phyloP scores from a whole-genome alignment of 2,888 invertebrate genomes.

The Caenorhabditis becei region DNA sequence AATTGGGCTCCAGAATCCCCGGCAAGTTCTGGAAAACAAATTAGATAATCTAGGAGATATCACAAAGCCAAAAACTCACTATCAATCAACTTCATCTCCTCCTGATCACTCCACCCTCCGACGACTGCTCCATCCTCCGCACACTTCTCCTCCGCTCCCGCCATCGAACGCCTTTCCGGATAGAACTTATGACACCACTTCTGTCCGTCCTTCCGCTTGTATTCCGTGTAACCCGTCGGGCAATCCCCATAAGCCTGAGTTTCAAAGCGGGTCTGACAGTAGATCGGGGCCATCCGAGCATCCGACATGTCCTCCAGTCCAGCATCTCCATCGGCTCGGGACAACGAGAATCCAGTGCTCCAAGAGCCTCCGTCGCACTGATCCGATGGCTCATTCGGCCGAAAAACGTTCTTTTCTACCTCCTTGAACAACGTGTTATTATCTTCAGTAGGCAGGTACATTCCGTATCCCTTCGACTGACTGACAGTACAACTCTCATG shows the following conservation, averaged over 20 bases:
- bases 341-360: conserved; percentile 8
- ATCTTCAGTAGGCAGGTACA: too few relatives aligned
- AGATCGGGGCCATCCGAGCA: conserved; percentile 16
- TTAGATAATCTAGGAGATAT: not conserved
- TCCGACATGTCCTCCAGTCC: conserved; percentile 31
- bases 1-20: not conserved
- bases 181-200: conserved; percentile 21
- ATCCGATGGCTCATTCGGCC: conserved; percentile 6
- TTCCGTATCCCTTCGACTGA: not conserved
- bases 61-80: too few relatives aligned
- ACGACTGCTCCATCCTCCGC: not conserved
- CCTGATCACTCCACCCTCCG: not conserved
- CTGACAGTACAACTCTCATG: not conserved
- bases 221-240: not conserved
- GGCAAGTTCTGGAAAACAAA: not conserved
- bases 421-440: too few relatives aligned
- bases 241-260: not conserved
- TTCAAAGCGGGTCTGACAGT: conserved; percentile 25
- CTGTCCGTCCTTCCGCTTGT: not conserved
- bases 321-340: not conserved
- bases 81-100: not conserved
- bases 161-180: not conserved
- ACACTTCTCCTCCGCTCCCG: not conserved
- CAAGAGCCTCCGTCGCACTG: conserved; percentile 14
- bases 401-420: not conserved